Percentiles rank a stretch among this genome's conserved stretches.
Evolutionary conservation across 2,888 invertebrate genomes (phyloP).

Genomic region (Lycia hirtaria): DNA sequence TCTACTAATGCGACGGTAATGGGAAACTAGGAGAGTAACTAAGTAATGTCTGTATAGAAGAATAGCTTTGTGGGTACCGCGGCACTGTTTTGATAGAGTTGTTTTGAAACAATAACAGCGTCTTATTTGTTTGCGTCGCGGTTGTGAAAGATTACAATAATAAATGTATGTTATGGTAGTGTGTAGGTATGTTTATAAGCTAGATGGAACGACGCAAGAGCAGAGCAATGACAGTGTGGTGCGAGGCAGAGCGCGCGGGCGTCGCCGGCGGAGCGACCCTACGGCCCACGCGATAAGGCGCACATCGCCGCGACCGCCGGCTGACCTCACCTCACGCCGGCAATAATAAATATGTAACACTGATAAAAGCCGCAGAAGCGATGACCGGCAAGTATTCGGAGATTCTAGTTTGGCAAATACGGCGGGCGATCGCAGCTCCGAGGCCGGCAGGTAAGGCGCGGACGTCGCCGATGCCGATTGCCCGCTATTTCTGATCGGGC

Average conservation of each 20-base stretch:
- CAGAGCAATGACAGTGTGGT: conserved; percentile 71
- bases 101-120: conserved; percentile 20
- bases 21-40: not conserved
- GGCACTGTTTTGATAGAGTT: conserved; percentile 23
- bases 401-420: conserved; percentile 73
- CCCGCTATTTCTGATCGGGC: conserved; percentile 63
- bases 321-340: conserved; percentile 81
- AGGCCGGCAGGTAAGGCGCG: conserved; percentile 53
- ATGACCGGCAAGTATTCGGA: conserved; percentile 80
- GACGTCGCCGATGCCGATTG: conserved; percentile 52
- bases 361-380: conserved; percentile 82
- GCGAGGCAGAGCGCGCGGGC: conserved; percentile 71
- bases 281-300: conserved; percentile 77
- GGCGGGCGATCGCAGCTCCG: conserved; percentile 61
- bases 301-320: conserved; percentile 73
- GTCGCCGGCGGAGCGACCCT: conserved; percentile 68
- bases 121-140: conserved; percentile 25
- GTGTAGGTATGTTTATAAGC: conserved; percentile 31
- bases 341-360: conserved; percentile 85
- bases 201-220: conserved; percentile 76
- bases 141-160: conserved; percentile 10
- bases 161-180: not conserved
- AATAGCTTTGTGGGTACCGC: not conserved
- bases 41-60: not conserved
- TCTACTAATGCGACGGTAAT: not conserved